These are phyloP conservation scores for Bombus ignitus DNA, from an alignment of 1,140 invertebrate genomes.

Conservation along the genomic window DNA sequence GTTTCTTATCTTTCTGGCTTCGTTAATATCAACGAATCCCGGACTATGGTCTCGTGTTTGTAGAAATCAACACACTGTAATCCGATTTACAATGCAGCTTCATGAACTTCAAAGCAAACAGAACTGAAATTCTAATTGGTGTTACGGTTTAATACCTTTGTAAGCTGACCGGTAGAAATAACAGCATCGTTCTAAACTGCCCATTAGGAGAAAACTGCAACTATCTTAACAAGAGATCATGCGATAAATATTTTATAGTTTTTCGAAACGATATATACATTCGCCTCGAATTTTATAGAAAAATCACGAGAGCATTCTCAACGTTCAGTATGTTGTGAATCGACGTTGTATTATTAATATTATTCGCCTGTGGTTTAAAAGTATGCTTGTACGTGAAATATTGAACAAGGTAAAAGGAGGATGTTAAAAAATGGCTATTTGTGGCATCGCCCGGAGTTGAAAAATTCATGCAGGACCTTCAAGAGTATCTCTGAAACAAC, in stretches of 20 bases:
- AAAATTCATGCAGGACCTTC: too few species aligned
- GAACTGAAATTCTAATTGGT: slow-evolving; percentile 47
- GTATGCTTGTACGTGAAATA: too few species aligned
- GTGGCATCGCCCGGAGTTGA: too few species aligned
- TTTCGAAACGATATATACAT: too few species aligned
- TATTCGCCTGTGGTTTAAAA: too few species aligned
- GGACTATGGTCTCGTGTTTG: neutral
- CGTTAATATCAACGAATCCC: neutral
- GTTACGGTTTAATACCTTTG: slow-evolving; percentile 28
- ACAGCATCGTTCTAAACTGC: neutral
- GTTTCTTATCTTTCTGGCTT: neutral
- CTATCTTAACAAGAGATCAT: neutral
- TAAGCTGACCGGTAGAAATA: neutral
- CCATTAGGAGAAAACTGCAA: neutral
- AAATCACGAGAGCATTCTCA: too few species aligned
- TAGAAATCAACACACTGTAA: neutral
- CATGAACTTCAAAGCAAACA: slow-evolving; percentile 60
- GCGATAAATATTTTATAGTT: neutral
- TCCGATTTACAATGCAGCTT: slow-evolving; percentile 4
- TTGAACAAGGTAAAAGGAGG: too few species aligned
- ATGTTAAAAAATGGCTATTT: too few species aligned
- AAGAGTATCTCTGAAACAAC: too few species aligned
- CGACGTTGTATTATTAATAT: too few species aligned
- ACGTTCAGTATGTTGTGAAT: too few species aligned
- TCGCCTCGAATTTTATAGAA: too few species aligned